A percentile compares a stretch with the other conserved stretches of the same genome.
These are phyloP conservation scores for Rhagonycha fulva DNA, from an alignment of 2,888 invertebrate genomes.

Conservation along the genomic window DNA sequence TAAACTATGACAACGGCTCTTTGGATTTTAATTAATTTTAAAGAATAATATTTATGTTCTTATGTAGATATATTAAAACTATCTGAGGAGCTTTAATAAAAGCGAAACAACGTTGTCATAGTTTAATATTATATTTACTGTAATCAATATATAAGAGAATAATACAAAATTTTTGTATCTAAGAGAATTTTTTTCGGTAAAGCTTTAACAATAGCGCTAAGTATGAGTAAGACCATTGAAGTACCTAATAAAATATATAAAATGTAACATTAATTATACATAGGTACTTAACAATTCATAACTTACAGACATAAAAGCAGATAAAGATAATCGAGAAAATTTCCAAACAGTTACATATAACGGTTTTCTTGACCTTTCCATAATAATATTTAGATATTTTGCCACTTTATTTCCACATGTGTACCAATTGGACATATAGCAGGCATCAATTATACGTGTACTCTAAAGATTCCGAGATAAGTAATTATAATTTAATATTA, in stretches of 20 bases:
- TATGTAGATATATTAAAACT: too few species aligned
- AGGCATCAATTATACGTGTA: conserved; percentile 23
- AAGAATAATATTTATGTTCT: too few species aligned
- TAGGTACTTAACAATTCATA: not conserved
- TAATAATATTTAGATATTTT: conserved; percentile 26
- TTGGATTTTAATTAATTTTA: too few species aligned
- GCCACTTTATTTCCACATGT: conserved; percentile 6
- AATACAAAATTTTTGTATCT: not conserved
- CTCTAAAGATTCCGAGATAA: conserved; percentile 18
- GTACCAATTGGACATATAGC: conserved; percentile 29
- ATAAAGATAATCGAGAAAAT: conserved; percentile 14
- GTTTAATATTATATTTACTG: too few species aligned
- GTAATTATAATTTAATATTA: not conserved
- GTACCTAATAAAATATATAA: conserved; percentile 7
- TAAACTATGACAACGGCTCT: too few species aligned
- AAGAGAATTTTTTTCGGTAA: not conserved
- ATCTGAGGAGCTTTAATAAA: too few species aligned
- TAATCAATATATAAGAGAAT: too few species aligned
- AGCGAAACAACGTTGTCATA: too few species aligned
- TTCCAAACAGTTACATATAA: conserved; percentile 12
- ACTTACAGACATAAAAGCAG: conserved; percentile 15
- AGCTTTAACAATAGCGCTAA: conserved; percentile 20
- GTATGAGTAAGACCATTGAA: conserved; percentile 25
- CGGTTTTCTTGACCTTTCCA: conserved; percentile 32
- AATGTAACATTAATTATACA: not conserved